Percentiles rank a stretch among this genome's conserved stretches.
phyloP scores from a whole-genome alignment of 2,888 invertebrate genomes.

The Noctuana brunneofusca region DNA sequence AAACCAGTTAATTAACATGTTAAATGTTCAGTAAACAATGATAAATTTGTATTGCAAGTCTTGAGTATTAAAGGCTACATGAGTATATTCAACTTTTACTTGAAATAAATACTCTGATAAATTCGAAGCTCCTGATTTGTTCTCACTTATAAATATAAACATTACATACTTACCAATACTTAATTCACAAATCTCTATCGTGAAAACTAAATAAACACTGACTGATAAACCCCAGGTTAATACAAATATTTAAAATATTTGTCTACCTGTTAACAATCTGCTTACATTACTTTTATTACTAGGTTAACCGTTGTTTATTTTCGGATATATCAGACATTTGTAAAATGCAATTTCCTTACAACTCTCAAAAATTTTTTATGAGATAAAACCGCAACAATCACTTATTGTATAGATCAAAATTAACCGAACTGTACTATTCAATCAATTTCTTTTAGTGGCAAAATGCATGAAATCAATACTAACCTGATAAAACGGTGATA shows the following conservation, averaged over 20 bases:
- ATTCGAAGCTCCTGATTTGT: background rate
- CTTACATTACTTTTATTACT: no score
- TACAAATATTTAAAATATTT: background rate
- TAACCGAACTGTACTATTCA: background rate
- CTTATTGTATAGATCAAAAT: background rate
- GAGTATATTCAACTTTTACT: background rate
- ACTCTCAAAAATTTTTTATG: background rate
- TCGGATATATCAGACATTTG: background rate
- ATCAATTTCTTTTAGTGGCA: background rate
- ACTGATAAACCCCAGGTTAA: background rate
- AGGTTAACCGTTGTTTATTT: background rate
- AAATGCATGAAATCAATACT: constrained; percentile 4
- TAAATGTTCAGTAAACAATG: no score
- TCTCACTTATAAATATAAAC: background rate
- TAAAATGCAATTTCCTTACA: background rate
- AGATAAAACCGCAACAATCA: background rate
- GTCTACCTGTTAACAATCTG: background rate
- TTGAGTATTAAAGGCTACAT: no score
- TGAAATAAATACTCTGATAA: background rate
- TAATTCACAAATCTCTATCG: background rate
- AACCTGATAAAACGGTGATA: background rate
- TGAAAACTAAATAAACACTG: background rate
- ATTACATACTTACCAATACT: constrained; percentile 9
- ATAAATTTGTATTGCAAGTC: no score
- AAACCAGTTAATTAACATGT: no score